phyloP scores from a whole-genome alignment of 2,113 vertebrate genomes.

The Monopterus albus region DNA sequence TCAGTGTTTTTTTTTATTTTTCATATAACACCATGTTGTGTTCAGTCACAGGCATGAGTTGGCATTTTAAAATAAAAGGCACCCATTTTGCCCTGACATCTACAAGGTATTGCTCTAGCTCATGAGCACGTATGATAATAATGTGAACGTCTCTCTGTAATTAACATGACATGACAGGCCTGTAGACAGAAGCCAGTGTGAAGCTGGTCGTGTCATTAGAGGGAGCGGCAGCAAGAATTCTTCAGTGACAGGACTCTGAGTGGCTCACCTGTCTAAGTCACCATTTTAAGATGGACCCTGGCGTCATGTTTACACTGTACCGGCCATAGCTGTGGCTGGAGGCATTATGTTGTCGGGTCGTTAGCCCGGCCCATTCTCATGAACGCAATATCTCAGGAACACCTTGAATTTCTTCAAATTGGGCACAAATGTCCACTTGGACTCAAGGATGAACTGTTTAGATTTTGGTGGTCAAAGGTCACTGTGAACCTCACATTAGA shows the following conservation, averaged over 20 bases:
- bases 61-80: constrained; percentile 39
- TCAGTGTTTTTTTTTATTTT: not conserved
- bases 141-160: constrained; percentile 13
- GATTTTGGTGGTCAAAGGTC: no score
- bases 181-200: constrained; percentile 23
- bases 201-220: constrained; percentile 4
- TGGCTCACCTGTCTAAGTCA: not conserved
- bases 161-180: constrained; percentile 37
- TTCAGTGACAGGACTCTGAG: not conserved
- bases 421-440: no score
- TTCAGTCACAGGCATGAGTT: constrained; percentile 47
- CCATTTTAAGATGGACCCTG: not conserved
- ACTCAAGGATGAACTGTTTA: no score
- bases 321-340: no score
- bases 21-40: constrained; percentile 1
- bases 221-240: no score
- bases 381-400: no score
- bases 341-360: no score
- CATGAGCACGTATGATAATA: constrained; percentile 39
- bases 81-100: constrained; percentile 29
- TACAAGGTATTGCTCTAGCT: constrained; percentile 5
- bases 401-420: no score
- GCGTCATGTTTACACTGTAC: no score
- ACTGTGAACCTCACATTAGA: no score
- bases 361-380: no score